These are phyloP conservation scores for Dicentrarchus labrax DNA, from an alignment of 2,113 vertebrate genomes.

Conservation along the genomic window DNA sequence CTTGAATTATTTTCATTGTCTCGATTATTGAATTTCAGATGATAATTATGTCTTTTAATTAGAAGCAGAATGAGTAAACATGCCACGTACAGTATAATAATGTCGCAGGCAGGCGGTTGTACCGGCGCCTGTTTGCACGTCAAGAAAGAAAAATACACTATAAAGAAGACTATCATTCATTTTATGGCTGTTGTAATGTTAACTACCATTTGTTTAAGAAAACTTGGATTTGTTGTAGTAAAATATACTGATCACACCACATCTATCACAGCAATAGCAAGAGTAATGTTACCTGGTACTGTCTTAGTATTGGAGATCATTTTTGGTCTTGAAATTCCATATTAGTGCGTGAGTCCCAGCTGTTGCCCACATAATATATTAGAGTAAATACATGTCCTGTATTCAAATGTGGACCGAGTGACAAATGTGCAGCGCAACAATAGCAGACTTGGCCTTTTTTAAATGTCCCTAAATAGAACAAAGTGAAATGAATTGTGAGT, in stretches of 20 bases:
- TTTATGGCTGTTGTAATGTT: neutral
- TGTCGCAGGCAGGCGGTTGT: neutral
- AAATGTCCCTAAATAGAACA: constrained; percentile 43
- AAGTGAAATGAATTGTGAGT: constrained; percentile 34
- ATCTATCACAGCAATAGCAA: neutral
- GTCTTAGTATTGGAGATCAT: too few species aligned
- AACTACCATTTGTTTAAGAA: neutral
- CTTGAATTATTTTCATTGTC: neutral
- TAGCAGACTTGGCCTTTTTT: neutral
- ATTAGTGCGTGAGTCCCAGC: too few species aligned
- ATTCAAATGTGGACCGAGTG: constrained; percentile 12
- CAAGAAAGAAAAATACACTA: neutral
- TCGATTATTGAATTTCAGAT: neutral
- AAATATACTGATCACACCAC: neutral
- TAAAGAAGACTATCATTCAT: neutral
- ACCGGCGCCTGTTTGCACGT: neutral
- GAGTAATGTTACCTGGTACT: neutral
- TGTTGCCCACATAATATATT: too few species aligned
- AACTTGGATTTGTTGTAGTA: neutral
- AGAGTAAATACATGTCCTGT: neutral
- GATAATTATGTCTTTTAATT: neutral
- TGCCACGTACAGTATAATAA: neutral
- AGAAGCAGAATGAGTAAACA: too few species aligned
- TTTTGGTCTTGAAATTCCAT: neutral
- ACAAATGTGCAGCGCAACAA: constrained; percentile 8